Conservation (phyloP, 2,113 vertebrate species). For the Coracopsis vasa region DNA sequence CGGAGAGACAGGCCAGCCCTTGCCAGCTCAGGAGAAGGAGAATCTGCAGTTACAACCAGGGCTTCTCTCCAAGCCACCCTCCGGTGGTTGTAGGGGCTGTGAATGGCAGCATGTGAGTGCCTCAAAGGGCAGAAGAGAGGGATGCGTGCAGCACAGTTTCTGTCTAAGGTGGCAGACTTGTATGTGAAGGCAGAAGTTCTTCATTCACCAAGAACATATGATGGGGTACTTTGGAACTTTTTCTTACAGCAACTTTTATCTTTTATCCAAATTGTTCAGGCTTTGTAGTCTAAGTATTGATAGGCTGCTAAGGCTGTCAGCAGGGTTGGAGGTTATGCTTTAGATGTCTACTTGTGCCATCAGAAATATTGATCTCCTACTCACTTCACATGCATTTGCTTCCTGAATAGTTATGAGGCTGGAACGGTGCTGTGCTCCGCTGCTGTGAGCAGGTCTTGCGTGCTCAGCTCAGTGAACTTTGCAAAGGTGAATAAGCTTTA, state of each 20-base stretch:
- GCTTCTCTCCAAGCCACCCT: not conserved
- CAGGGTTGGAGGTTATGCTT: not conserved
- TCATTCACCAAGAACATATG: not conserved
- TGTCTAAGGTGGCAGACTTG: accelerated
- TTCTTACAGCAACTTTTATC: not conserved
- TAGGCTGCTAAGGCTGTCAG: not conserved
- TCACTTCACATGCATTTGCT: accelerated
- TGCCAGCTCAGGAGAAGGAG: not conserved
- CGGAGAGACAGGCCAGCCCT: not conserved
- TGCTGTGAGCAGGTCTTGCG: accelerated
- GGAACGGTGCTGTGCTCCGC: not conserved
- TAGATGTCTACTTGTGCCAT: not conserved
- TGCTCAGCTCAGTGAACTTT: not conserved
- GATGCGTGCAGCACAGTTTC: not conserved
- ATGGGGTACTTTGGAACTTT: not conserved
- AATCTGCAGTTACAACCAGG: not conserved
- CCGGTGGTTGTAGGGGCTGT: not conserved
- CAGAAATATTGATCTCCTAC: not conserved
- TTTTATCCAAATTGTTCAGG: not conserved
- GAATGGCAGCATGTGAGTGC: not conserved
- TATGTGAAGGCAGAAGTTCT: not conserved
- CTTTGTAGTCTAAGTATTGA: not conserved
- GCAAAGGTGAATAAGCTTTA: not conserved
- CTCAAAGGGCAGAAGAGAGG: not conserved
- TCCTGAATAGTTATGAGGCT: not conserved